These are phyloP conservation scores for Caenorhabditis japonica DNA, from an alignment of 2,888 invertebrate genomes.

Conservation along the genomic window DNA sequence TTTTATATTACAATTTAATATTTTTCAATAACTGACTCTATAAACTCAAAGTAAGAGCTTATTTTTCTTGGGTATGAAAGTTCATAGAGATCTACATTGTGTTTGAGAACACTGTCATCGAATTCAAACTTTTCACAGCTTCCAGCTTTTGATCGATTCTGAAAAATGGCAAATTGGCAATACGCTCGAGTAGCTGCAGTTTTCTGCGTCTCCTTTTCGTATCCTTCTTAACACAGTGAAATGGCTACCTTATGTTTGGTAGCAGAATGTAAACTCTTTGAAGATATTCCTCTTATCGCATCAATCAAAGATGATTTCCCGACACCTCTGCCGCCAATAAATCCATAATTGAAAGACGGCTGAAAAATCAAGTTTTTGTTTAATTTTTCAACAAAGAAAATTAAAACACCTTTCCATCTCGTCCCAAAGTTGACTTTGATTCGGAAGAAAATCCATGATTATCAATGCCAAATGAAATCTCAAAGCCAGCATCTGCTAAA, in stretches of 20 bases:
- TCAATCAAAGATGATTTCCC: slow-evolving; percentile 65
- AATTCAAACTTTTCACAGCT: slow-evolving; percentile 64
- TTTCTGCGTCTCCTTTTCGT: neutral
- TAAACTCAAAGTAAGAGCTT: slow-evolving; percentile 67
- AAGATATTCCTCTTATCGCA: slow-evolving; percentile 65
- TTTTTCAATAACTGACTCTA: slow-evolving; percentile 58
- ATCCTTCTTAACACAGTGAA: neutral
- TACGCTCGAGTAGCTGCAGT: neutral
- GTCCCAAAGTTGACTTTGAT: slow-evolving; percentile 57
- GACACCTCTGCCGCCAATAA: slow-evolving; percentile 60
- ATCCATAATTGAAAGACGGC: slow-evolving; percentile 67
- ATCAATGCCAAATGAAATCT: slow-evolving; percentile 64
- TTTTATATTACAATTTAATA: slow-evolving; percentile 16
- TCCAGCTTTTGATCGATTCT: slow-evolving; percentile 57
- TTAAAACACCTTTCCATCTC: slow-evolving; percentile 57
- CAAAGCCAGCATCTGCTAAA: slow-evolving; percentile 67
- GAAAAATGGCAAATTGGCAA: slow-evolving; percentile 2
- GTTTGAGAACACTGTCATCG: slow-evolving; percentile 62
- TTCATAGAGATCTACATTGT: slow-evolving; percentile 65
- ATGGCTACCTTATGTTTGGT: slow-evolving; percentile 55
- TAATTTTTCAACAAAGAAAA: neutral
- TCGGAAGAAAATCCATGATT: slow-evolving; percentile 62
- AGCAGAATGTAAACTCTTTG: slow-evolving; percentile 63
- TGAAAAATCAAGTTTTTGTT: slow-evolving; percentile 12
- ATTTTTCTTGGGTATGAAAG: slow-evolving; percentile 64